Percentiles rank a stretch among this genome's conserved stretches.
Conservation (phyloP, 2,888 invertebrate species). For the Anthophora plumipes region DNA sequence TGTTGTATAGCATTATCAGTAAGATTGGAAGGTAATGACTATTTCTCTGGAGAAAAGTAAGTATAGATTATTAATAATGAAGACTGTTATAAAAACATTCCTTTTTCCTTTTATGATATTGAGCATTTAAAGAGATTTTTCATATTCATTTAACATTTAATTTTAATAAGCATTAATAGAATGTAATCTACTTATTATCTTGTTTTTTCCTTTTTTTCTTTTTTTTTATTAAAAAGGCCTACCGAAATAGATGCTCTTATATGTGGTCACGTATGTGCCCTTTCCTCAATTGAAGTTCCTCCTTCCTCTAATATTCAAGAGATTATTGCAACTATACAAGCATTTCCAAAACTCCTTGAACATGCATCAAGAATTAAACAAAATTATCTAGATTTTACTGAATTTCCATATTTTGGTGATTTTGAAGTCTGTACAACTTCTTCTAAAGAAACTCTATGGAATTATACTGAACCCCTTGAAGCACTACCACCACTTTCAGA, state of each 20-base stretch:
- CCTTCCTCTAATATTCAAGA: slow-evolving; percentile 77
- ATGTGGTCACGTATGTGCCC: slow-evolving; percentile 88
- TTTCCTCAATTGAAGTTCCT: slow-evolving; percentile 81
- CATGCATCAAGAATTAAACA: slow-evolving; percentile 72
- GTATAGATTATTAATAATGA: slow-evolving; percentile 76
- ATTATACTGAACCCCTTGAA: slow-evolving; percentile 67
- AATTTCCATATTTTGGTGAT: slow-evolving; percentile 48
- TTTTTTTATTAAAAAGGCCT: slow-evolving; percentile 85
- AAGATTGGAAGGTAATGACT: slow-evolving; percentile 91
- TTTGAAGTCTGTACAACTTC: slow-evolving; percentile 69
- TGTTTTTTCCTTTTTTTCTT: too few species aligned
- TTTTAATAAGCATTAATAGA: background rate
- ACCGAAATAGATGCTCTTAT: slow-evolving; percentile 92
- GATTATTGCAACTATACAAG: slow-evolving; percentile 83
- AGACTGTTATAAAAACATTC: background rate
- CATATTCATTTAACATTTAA: background rate
- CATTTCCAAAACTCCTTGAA: slow-evolving; percentile 84
- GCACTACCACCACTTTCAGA: slow-evolving; percentile 66
- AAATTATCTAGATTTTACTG: slow-evolving; percentile 63
- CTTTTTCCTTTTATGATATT: background rate
- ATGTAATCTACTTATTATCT: background rate
- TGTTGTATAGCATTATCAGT: slow-evolving; percentile 95
- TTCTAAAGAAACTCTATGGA: slow-evolving; percentile 74
- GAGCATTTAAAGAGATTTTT: background rate
- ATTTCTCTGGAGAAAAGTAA: slow-evolving; percentile 93